Evolutionary conservation across 2,113 vertebrate genomes (phyloP).

Genomic region (Bubalus kerabau): DNA sequence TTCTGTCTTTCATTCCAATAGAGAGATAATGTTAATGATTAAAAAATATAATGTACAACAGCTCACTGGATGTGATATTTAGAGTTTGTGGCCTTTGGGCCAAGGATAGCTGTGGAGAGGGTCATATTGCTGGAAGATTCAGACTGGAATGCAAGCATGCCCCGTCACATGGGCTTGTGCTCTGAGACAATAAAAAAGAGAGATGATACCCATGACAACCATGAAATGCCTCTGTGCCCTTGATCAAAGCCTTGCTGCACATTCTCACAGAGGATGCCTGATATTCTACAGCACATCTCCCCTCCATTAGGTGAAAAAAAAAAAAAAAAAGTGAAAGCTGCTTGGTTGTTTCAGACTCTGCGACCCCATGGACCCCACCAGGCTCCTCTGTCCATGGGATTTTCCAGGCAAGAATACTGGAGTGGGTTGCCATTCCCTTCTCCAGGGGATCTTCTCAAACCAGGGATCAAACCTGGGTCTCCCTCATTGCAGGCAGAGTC

Average conservation of each 20-base stretch:
- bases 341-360: background rate
- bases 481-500: background rate
- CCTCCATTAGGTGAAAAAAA: background rate
- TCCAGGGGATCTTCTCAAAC: background rate
- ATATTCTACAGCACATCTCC: background rate
- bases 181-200: background rate
- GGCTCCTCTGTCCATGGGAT: background rate
- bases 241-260: background rate
- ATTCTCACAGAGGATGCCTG: background rate
- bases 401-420: background rate
- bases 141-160: background rate
- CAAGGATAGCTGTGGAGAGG: background rate
- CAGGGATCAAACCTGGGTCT: background rate
- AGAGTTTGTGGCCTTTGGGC: background rate
- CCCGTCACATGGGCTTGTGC: background rate
- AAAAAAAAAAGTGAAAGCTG: background rate
- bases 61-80: background rate
- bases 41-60: background rate
- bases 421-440: background rate
- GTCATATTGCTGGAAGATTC: background rate
- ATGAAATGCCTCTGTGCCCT: background rate
- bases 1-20: background rate
- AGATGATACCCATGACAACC: background rate
- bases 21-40: background rate
- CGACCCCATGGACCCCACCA: background rate